Evolutionary conservation across 2,797 vertebrate species (phyloP).

Genomic region (Sebastes diploproa): DNA sequence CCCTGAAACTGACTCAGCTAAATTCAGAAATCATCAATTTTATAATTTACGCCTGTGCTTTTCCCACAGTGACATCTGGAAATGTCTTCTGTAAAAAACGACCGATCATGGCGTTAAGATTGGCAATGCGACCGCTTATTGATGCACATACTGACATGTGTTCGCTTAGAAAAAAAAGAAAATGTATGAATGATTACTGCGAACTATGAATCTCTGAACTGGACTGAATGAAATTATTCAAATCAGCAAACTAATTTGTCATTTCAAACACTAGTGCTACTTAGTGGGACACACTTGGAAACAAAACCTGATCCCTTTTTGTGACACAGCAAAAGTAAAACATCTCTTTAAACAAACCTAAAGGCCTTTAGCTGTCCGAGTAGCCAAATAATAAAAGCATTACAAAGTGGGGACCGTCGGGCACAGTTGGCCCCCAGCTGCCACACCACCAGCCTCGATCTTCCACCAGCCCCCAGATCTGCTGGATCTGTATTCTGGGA

Average conservation of each 20-base stretch:
- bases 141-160: not conserved
- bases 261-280: not conserved
- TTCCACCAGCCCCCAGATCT: slow-evolving; percentile 24
- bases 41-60: not conserved
- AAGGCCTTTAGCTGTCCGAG: not conserved
- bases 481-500: slow-evolving; percentile 55
- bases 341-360: not conserved
- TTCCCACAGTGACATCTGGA: not conserved
- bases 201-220: not conserved
- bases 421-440: slow-evolving; percentile 36
- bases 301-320: not conserved
- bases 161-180: not conserved
- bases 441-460: slow-evolving; percentile 10
- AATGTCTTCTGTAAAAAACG: fast-evolving
- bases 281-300: not conserved
- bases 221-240: not conserved
- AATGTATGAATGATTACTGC: not conserved
- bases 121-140: not conserved
- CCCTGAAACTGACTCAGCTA: not conserved
- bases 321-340: not conserved
- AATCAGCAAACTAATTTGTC: not conserved
- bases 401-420: not conserved
- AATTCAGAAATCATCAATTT: not conserved
- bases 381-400: slow-evolving; percentile 6
- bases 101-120: not conserved